Conservation (phyloP, 2,113 vertebrate genomes). For the Amblyopsis rosae region DNA sequence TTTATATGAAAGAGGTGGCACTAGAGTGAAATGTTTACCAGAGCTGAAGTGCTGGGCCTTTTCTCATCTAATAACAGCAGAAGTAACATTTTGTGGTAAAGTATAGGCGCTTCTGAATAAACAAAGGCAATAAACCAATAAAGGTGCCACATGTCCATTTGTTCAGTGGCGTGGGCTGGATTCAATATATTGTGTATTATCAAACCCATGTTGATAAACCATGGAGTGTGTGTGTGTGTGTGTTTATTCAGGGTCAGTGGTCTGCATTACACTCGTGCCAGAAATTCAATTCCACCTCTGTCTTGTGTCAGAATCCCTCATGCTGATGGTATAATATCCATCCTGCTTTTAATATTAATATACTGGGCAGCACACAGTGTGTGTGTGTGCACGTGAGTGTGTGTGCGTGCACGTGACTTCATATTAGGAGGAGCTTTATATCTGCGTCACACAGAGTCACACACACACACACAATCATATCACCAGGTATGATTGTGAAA, state of each 20-base stretch:
- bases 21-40: too few species aligned
- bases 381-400: background rate
- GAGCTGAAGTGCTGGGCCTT: too few species aligned
- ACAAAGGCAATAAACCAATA: too few species aligned
- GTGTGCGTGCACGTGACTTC: background rate
- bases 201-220: too few species aligned
- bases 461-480: too few species aligned
- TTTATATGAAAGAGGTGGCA: too few species aligned
- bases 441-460: too few species aligned
- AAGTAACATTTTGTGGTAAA: background rate
- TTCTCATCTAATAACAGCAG: too few species aligned
- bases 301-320: slow-evolving; percentile 34
- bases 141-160: too few species aligned
- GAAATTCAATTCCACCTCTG: slow-evolving; percentile 51
- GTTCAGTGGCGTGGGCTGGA: too few species aligned
- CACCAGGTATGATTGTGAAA: background rate
- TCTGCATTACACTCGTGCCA: slow-evolving; percentile 18
- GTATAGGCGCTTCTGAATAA: background rate
- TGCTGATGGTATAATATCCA: background rate
- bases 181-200: too few species aligned
- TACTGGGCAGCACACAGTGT: background rate
- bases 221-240: background rate
- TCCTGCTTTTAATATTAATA: background rate
- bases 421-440: too few species aligned
- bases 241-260: slow-evolving; percentile 1